These are phyloP conservation scores for Anas bahamensis DNA, from an alignment of 2,797 vertebrate genomes.

Conservation along the genomic window DNA sequence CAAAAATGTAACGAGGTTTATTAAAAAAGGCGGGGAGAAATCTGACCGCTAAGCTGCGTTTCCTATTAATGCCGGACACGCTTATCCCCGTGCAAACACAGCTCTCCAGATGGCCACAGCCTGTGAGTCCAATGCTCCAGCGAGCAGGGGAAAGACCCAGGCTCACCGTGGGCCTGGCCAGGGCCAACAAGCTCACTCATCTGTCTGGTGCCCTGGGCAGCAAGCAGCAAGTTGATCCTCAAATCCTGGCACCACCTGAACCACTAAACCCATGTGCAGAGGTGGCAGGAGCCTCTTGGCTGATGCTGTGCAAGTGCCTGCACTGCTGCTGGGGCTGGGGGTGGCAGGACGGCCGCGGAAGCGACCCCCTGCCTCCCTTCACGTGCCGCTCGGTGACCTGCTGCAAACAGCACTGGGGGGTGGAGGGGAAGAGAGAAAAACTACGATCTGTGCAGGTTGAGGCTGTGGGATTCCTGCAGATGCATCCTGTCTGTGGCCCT, in stretches of 20 bases:
- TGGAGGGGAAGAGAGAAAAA: slow-evolving; percentile 69
- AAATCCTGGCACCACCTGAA: not conserved
- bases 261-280: not conserved
- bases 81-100: slow-evolving; percentile 45
- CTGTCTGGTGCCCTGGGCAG: not conserved
- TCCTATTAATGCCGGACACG: slow-evolving; percentile 42
- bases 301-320: not conserved
- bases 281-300: not conserved
- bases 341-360: not conserved
- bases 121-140: not conserved
- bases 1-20: slow-evolving; percentile 65
- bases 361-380: slow-evolving; percentile 14
- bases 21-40: slow-evolving; percentile 56
- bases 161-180: not conserved
- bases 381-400: slow-evolving; percentile 22
- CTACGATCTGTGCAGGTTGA: slow-evolving; percentile 73
- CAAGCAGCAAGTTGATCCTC: not conserved
- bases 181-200: not conserved
- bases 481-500: slow-evolving; percentile 81
- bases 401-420: slow-evolving; percentile 26
- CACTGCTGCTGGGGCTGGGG: accelerated
- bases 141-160: not conserved
- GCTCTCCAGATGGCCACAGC: slow-evolving; percentile 30
- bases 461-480: slow-evolving; percentile 82
- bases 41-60: slow-evolving; percentile 44